Evolutionary conservation across 1,140 invertebrate species (phyloP), one percentile per base, ranked within the genome.

Genomic region (Oryzaephilus surinamensis): DNA sequence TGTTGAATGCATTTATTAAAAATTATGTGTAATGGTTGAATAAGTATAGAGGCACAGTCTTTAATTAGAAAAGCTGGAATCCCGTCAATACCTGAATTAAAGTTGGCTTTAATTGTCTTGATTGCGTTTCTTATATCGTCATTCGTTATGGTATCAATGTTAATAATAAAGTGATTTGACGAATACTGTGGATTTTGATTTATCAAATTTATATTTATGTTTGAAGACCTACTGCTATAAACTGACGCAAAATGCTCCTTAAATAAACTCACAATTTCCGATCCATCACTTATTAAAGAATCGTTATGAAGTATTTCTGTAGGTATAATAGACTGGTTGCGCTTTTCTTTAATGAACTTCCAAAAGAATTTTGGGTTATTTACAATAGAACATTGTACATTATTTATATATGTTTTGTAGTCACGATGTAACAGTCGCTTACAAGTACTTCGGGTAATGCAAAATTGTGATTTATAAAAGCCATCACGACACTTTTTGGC

Each of bases 201-300:
- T n/a, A 29, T 29, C 21, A 29, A 29, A n/a, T 29, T 29, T 29
- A 14, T 29, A 12, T 29, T 6, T 4, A n/a, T 29, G n/a, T 12
- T 29, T 12, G 27, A 29, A 6, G 27, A n/a, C 27, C 27, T 12
- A n/a, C 4, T 6, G 27, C 27, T 5, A 29, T 29, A 12, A 24
- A 24, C 27, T n/a, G 11, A 14, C 21, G 6, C 21, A 24, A 29
- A 29, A n/a, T 29, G 15, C 11, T n/a, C n/a, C 6, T 4, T 14
- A 29, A 29, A 29, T 6, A 4, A 29, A n/a, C 15, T 29, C 6
- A 29, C 27, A 29, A 29, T 29, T 6, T 29, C 4, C 15, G 11
- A 14, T n/a, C 11, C 11, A 6, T n/a, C 4, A 29, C 27, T 29
- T 6, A 5, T 12, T 6, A 4, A 12, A 14, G 4, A n/a, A n/a